A percentile compares a stretch with the other conserved stretches of the same genome.
phyloP scores from a whole-genome alignment of 2,797 vertebrate genomes.

The Hipposideros larvatus region DNA sequence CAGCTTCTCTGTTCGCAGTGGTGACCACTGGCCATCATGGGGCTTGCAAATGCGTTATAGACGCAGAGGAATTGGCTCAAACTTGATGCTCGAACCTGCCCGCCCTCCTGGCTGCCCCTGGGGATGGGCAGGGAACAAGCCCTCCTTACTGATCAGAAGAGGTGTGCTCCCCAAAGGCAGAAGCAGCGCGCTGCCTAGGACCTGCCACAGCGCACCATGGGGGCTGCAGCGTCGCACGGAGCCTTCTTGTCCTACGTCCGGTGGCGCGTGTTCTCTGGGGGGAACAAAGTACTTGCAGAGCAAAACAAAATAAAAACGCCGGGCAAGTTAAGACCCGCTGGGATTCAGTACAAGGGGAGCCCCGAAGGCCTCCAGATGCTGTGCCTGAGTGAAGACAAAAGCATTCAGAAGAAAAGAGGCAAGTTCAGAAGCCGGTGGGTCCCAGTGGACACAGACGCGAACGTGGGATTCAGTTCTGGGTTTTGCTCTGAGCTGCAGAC shows the following conservation, averaged over 20 bases:
- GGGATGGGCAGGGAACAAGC: background rate
- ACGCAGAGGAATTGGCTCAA: background rate
- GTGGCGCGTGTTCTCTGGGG: background rate
- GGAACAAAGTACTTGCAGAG: background rate
- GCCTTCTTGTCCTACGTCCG: background rate
- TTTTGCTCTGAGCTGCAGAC: background rate
- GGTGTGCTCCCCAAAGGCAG: too few species aligned
- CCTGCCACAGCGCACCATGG: fast-evolving
- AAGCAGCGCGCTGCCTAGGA: fast-evolving
- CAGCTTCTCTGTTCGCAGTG: background rate
- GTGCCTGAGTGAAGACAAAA: fast-evolving
- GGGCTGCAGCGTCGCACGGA: fast-evolving
- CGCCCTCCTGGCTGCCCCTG: fast-evolving
- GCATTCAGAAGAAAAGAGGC: background rate
- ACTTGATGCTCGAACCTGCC: background rate
- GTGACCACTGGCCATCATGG: background rate
- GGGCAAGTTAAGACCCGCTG: slow-evolving; percentile 50
- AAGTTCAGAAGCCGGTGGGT: background rate
- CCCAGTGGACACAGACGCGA: background rate
- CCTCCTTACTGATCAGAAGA: background rate
- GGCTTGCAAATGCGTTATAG: background rate
- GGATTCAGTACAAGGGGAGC: background rate
- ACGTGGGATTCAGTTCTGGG: background rate
- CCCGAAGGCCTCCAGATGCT: fast-evolving
- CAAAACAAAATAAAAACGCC: background rate